These are phyloP conservation scores for Drosophila subpulchrella DNA, from an alignment of 1,140 invertebrate genomes.

Conservation along the genomic window DNA sequence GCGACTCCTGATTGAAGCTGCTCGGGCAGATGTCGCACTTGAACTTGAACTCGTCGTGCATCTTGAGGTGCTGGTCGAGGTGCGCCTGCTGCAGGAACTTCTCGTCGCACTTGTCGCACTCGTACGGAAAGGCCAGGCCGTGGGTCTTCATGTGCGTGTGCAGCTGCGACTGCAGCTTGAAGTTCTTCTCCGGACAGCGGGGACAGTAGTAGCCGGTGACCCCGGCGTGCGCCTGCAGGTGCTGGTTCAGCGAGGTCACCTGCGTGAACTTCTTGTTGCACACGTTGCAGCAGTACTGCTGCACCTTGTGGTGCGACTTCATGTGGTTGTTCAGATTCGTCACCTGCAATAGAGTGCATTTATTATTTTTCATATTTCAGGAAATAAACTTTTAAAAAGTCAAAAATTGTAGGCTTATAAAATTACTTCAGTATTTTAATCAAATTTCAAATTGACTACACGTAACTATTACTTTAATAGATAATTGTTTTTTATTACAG, in stretches of 20 bases:
- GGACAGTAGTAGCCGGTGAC: conserved; percentile 83
- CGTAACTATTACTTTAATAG: no score
- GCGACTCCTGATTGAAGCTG: conserved; percentile 81
- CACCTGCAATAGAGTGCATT: conserved; percentile 47
- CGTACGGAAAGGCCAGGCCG: conserved; percentile 78
- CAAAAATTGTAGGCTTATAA: no score
- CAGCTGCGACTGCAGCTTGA: conserved; percentile 81
- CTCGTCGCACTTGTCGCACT: conserved; percentile 83
- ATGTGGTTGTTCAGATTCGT: conserved; percentile 84
- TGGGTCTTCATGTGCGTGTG: conserved; percentile 84
- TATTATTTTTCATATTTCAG: no score
- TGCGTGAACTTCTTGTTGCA: conserved; percentile 84
- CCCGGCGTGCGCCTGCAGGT: conserved; percentile 82
- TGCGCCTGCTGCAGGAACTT: conserved; percentile 84
- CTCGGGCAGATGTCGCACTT: conserved; percentile 83
- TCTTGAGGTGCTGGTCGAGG: conserved; percentile 79
- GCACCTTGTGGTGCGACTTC: conserved; percentile 84
- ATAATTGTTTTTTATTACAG: no score
- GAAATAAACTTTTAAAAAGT: no score
- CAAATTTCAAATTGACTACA: no score
- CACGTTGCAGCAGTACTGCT: conserved; percentile 84
- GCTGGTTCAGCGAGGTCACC: conserved; percentile 84
- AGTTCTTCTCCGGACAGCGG: conserved; percentile 83
- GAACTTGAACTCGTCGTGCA: conserved; percentile 84
- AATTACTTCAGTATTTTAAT: no score